Evolutionary conservation across 2,888 invertebrate species (phyloP), one percentile per base, ranked within the genome.

Genomic region (Ceratothoa steindachneri): DNA sequence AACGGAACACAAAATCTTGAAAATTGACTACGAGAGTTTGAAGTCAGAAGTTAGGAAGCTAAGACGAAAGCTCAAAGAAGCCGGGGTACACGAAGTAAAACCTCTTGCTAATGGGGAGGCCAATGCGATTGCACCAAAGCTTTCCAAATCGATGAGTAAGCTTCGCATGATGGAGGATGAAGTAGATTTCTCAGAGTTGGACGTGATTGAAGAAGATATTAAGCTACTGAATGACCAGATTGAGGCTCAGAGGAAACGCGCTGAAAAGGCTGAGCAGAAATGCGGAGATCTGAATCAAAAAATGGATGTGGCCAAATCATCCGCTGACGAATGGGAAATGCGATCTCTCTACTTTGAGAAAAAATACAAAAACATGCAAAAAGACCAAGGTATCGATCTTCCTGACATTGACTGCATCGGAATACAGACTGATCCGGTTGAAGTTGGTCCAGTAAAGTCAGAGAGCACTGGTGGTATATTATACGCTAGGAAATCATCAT

Each of bases 1-100:
- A 81, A 85, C 93, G 82, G 94, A 95, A 85, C 94, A 93, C 83
- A 93, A 93, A 84, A 89, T 93, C 82, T 87, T 94, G 68, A 86
- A 82, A 83, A 88, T 90, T 29, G 92, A 92, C 82, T 86, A 93
- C 81, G 93, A 93, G 51, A 65, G 70, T 12, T 55, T 80, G 15
- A 75, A 78, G 85, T 90, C 75, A 22, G 75, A 78, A 30, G 51
- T 73, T 9, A 78, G 71, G 71, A 73, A 73, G 9, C 66, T 78
- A n/a, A 78, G 72, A 55, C 28, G 78, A 24, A 73, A 74, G 28
- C 70, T 78, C n/a, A 72, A 60, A 51, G 75, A 73, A 30, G 73
- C 75, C 24, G 78, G 78, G 0, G 30, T 75, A 5, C 53, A 28
- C 22, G 73, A 78, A 53, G 73, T 68, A 4, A 78, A 78, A 64